Evolutionary conservation across 2,113 vertebrate genomes (phyloP).

Genomic region (Phyllostomus discolor): DNA sequence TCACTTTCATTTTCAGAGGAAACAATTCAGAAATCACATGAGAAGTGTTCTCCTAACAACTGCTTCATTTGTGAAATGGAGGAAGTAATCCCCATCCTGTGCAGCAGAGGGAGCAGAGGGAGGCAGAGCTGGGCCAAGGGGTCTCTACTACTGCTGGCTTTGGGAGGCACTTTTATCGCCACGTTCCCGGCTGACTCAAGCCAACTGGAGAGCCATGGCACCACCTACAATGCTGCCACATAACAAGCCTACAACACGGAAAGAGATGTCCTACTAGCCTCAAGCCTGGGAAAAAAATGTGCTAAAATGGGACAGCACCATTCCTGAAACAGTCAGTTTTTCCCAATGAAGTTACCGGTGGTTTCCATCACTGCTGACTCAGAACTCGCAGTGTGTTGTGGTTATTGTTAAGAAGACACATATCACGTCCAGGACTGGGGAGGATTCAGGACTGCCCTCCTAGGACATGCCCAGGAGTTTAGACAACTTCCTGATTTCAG

Average conservation of each 20-base stretch:
- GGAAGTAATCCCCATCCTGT: neutral
- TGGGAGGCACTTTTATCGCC: neutral
- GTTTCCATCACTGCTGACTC: neutral
- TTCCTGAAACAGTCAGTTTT: neutral
- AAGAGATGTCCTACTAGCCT: neutral
- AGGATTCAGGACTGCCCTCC: neutral
- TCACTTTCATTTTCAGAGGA: neutral
- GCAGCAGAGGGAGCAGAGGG: no score
- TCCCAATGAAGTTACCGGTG: neutral
- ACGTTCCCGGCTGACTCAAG: neutral
- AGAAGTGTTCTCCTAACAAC: neutral
- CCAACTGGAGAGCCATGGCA: neutral
- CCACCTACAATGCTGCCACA: neutral
- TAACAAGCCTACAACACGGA: neutral
- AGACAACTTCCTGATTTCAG: neutral
- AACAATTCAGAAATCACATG: neutral
- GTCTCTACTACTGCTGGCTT: no score
- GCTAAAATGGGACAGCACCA: neutral
- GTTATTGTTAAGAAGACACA: neutral
- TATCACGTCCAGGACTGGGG: neutral
- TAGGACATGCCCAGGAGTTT: neutral
- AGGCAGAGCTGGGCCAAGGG: neutral
- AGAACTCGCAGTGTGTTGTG: neutral
- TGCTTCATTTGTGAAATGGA: neutral
- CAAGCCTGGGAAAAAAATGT: neutral